phyloP scores from a whole-genome alignment of 2,797 vertebrate species.

The Enteromius fasciolatus region DNA sequence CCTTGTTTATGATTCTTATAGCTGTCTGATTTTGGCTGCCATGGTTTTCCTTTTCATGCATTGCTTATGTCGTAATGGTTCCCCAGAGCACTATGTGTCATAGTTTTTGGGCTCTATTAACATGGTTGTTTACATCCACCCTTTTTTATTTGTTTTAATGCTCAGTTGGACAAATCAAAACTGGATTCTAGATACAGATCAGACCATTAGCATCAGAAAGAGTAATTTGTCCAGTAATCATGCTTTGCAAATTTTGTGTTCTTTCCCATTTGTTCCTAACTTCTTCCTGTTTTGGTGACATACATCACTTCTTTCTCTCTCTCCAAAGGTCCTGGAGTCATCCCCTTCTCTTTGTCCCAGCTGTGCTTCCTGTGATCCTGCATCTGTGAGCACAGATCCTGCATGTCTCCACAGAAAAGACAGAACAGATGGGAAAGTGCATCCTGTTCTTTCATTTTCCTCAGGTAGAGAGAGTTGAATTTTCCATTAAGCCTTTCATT shows the following conservation, averaged over 20 bases:
- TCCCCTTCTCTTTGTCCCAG: slow-evolving; percentile 65
- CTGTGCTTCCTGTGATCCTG: slow-evolving; percentile 66
- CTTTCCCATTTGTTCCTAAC: background rate
- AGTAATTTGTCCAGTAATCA: background rate
- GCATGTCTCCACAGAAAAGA: slow-evolving; percentile 65
- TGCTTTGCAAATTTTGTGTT: background rate
- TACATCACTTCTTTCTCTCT: slow-evolving; percentile 19
- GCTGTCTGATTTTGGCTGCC: background rate
- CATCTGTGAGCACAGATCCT: slow-evolving; percentile 65
- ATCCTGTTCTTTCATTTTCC: slow-evolving; percentile 74
- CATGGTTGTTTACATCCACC: background rate
- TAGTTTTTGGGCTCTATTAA: slow-evolving; percentile 22
- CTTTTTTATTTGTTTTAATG: background rate
- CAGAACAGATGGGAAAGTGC: slow-evolving; percentile 64
- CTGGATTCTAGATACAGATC: background rate
- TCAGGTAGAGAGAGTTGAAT: slow-evolving; percentile 74
- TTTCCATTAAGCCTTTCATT: background rate
- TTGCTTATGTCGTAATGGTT: slow-evolving; percentile 5
- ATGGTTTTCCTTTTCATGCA: background rate
- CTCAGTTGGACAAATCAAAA: background rate
- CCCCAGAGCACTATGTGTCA: background rate
- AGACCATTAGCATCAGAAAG: background rate
- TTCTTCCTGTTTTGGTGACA: slow-evolving; percentile 1
- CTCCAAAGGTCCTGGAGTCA: slow-evolving; percentile 72
- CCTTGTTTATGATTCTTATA: slow-evolving; percentile 19